A percentile compares a stretch with the other conserved stretches of the same genome.
Conservation (phyloP, 2,113 vertebrate genomes). For the Electrona antarctica region DNA sequence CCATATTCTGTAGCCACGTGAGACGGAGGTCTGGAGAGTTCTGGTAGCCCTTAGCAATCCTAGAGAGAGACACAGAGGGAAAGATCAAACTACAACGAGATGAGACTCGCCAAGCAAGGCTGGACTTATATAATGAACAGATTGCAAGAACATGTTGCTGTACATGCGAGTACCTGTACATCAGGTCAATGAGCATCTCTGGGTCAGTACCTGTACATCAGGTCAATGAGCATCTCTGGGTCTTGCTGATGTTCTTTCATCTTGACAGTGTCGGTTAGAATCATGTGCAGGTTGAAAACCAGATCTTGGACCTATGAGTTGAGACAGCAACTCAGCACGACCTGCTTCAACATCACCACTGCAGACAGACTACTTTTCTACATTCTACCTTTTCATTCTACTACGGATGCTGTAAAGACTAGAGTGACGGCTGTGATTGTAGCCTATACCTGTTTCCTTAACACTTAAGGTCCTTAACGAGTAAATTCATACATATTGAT, state of each 20-base stretch:
- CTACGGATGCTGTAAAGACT: background rate
- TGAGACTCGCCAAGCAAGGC: too few species aligned
- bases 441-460: too few species aligned
- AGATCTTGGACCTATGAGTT: slow-evolving; percentile 87
- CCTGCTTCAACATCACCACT: background rate
- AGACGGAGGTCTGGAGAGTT: slow-evolving; percentile 90
- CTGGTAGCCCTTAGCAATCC: slow-evolving; percentile 95
- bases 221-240: slow-evolving; percentile 92
- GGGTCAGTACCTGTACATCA: slow-evolving; percentile 88
- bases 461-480: too few species aligned
- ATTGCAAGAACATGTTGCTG: too few species aligned
- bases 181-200: slow-evolving; percentile 92
- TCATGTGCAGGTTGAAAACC: slow-evolving; percentile 95
- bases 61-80: slow-evolving; percentile 37
- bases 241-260: slow-evolving; percentile 95
- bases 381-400: background rate
- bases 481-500: too few species aligned
- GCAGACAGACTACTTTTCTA: too few species aligned
- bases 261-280: slow-evolving; percentile 92
- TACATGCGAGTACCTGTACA: slow-evolving; percentile 72
- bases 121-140: too few species aligned
- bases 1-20: slow-evolving; percentile 95
- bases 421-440: too few species aligned
- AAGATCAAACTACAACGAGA: background rate
- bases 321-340: slow-evolving; percentile 2